Percentiles rank a stretch among this genome's conserved stretches.
These are phyloP conservation scores for Halcyon malimbica DNA, from an alignment of 2,113 vertebrate genomes.

Conservation along the genomic window DNA sequence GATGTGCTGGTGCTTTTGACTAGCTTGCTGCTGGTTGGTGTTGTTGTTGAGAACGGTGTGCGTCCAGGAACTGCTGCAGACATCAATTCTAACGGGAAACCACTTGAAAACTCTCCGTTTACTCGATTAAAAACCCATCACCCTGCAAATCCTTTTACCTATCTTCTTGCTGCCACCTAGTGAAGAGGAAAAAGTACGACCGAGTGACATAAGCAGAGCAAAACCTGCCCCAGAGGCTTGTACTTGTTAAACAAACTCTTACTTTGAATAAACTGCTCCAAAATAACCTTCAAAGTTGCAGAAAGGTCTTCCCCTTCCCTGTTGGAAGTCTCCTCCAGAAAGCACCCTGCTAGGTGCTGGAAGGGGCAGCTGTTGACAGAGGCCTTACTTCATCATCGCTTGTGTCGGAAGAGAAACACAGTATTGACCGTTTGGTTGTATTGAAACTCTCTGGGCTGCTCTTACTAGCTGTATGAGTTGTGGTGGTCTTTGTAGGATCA, in stretches of 20 bases:
- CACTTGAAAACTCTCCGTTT: background rate
- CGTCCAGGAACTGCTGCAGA: background rate
- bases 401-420: background rate
- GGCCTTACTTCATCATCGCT: background rate
- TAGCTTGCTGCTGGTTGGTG: background rate
- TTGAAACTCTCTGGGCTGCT: background rate
- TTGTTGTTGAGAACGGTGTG: background rate
- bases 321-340: background rate
- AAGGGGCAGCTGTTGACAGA: background rate
- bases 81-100: background rate
- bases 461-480: background rate
- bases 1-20: background rate
- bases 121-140: background rate
- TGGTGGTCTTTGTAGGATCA: background rate
- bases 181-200: background rate
- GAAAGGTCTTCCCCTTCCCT: background rate
- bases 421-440: background rate
- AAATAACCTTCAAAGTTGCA: background rate
- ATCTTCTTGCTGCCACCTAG: constrained; percentile 65
- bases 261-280: background rate
- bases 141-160: background rate
- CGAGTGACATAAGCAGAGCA: background rate
- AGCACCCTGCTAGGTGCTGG: background rate
- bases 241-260: background rate
- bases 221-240: background rate